Evolutionary conservation across 2,797 vertebrate species (phyloP).

Genomic region (Thripadectes ignobilis): DNA sequence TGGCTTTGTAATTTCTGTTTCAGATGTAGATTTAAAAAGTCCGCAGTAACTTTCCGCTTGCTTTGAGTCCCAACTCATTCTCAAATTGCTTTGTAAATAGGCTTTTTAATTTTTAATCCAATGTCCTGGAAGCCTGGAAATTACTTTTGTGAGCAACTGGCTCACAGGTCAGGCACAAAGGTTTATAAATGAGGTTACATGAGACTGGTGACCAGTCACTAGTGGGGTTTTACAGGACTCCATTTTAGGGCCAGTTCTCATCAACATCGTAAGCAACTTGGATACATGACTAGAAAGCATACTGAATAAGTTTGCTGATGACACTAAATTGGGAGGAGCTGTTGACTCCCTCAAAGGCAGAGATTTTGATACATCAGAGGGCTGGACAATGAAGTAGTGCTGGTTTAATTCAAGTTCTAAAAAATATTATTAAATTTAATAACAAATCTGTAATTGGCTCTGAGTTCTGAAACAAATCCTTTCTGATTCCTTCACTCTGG

Average conservation of each 20-base stretch:
- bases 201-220: not conserved
- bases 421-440: not conserved
- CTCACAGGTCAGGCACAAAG: fast-evolving
- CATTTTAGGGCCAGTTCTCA: not conserved
- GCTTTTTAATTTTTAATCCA: not conserved
- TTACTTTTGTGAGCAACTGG: not conserved
- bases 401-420: not conserved
- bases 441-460: not conserved
- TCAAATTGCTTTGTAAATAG: not conserved
- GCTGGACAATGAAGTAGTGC: not conserved
- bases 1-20: not conserved
- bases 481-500: not conserved
- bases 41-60: not conserved
- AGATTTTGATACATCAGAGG: not conserved
- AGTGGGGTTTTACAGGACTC: not conserved
- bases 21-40: not conserved
- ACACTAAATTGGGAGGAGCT: not conserved
- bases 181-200: not conserved
- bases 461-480: not conserved
- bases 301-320: not conserved
- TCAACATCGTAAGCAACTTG: not conserved
- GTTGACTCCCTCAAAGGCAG: not conserved
- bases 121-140: not conserved
- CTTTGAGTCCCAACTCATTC: not conserved
- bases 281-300: not conserved